phyloP scores from a whole-genome alignment of 2,888 invertebrate genomes.

The Ypsolopha scabrella region DNA sequence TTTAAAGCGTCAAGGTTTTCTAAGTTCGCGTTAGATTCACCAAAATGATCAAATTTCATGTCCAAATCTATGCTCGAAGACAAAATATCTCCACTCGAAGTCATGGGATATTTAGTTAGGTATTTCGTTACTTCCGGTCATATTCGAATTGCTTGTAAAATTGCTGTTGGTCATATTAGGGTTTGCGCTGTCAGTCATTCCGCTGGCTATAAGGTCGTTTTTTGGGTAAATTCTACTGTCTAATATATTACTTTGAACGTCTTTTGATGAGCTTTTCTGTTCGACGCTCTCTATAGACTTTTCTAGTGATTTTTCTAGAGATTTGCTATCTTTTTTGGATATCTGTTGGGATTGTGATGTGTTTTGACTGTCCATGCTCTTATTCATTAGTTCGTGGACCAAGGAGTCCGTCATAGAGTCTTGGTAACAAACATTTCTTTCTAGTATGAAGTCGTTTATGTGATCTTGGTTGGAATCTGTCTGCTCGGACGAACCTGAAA shows the following conservation, averaged over 20 bases:
- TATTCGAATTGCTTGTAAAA: slow-evolving; percentile 55
- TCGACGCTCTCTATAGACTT: slow-evolving; percentile 48
- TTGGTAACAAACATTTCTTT: slow-evolving; percentile 62
- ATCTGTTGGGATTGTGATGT: slow-evolving; percentile 22
- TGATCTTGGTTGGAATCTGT: slow-evolving; percentile 53
- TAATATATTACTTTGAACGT: slow-evolving; percentile 45
- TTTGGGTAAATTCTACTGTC: slow-evolving; percentile 42
- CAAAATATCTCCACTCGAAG: slow-evolving; percentile 46
- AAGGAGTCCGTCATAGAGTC: slow-evolving; percentile 59
- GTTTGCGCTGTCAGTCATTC: slow-evolving; percentile 49
- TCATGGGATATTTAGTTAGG: slow-evolving; percentile 59
- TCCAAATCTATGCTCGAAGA: slow-evolving; percentile 63
- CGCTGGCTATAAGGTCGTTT: slow-evolving; percentile 40
- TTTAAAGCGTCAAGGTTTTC: slow-evolving; percentile 34
- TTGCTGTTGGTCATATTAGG: slow-evolving; percentile 56
- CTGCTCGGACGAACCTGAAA: slow-evolving; percentile 51
- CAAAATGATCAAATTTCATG: slow-evolving; percentile 75
- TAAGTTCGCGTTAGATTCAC: slow-evolving; percentile 52
- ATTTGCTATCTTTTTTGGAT: slow-evolving; percentile 45
- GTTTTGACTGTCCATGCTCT: slow-evolving; percentile 48
- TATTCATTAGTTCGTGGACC: slow-evolving; percentile 49
- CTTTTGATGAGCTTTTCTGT: slow-evolving; percentile 47
- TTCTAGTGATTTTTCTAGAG: slow-evolving; percentile 40
- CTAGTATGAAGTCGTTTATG: slow-evolving; percentile 56
- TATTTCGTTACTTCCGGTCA: slow-evolving; percentile 48